These are phyloP conservation scores for Trachythela sp. DNA, from an alignment of 64 coral and sea anemone species.

Conservation along the genomic window DNA sequence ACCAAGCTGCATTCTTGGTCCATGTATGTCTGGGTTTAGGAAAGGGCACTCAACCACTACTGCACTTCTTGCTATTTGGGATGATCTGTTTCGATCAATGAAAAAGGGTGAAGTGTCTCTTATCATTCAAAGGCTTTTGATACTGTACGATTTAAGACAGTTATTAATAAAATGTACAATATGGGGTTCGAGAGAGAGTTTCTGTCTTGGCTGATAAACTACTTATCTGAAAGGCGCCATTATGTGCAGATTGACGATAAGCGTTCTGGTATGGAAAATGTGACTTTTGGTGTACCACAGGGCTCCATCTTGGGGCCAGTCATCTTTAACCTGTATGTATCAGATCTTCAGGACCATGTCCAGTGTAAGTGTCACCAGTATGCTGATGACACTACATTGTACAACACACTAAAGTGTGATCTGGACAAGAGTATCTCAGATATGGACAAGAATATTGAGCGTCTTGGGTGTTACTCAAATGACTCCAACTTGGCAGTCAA, in stretches of 20 bases:
- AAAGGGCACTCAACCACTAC: not conserved
- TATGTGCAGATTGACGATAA: constrained; percentile 29
- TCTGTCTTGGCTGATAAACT: constrained; percentile 38
- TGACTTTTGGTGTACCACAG: constrained; percentile 21
- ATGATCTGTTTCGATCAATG: not conserved
- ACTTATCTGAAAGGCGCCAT: constrained; percentile 3
- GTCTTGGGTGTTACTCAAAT: too few species aligned
- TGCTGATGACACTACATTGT: too few species aligned
- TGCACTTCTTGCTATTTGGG: constrained; percentile 20
- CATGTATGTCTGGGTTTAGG: too few species aligned
- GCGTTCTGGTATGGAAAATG: constrained; percentile 22
- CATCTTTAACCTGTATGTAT: constrained; percentile 24
- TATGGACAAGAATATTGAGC: too few species aligned
- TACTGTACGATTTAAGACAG: not conserved
- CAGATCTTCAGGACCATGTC: constrained; percentile 12
- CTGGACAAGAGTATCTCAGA: too few species aligned
- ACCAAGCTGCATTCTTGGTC: too few species aligned
- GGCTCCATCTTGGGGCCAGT: constrained; percentile 1
- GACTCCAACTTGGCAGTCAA: too few species aligned
- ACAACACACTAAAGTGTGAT: too few species aligned
- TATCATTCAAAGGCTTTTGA: constrained; percentile 25
- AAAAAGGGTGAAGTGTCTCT: constrained; percentile 34
- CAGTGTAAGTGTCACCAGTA: not conserved
- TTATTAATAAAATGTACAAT: not conserved
- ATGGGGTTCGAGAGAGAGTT: constrained; percentile 25